Evolutionary conservation across 2,888 invertebrate species (phyloP).

Genomic region (Netelia fuscicornis): DNA sequence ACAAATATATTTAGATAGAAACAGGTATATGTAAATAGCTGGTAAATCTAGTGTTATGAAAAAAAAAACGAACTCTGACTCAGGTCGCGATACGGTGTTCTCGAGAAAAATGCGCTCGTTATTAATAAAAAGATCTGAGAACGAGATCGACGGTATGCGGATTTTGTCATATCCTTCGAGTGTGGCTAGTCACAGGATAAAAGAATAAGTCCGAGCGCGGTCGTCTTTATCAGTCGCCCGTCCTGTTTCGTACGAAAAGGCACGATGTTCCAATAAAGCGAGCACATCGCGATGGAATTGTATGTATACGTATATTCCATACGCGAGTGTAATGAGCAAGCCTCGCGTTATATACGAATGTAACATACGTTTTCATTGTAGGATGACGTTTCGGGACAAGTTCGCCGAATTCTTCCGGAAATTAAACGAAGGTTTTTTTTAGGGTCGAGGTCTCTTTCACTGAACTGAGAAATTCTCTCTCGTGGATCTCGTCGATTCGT

Average conservation of each 20-base stretch:
- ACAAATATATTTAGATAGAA: too few species aligned
- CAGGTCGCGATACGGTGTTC: conserved; percentile 12
- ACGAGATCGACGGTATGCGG: conserved; percentile 45
- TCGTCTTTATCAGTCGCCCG: conserved; percentile 72
- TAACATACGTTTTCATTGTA: conserved; percentile 6
- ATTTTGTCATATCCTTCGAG: conserved; percentile 67
- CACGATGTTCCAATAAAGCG: neutral
- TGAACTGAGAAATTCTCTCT: conserved; percentile 7
- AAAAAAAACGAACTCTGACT: conserved; percentile 10
- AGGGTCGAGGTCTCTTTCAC: conserved; percentile 4
- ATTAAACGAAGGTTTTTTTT: conserved; percentile 48
- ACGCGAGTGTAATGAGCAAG: neutral
- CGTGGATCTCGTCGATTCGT: conserved; percentile 6
- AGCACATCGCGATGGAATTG: neutral
- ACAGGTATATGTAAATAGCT: too few species aligned
- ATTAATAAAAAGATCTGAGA: conserved; percentile 26
- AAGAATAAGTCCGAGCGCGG: conserved; percentile 63
- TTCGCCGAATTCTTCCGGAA: conserved; percentile 54
- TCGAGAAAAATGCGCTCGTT: conserved; percentile 48
- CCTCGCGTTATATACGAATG: neutral
- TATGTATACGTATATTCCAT: neutral
- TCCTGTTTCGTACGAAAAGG: conserved; percentile 69
- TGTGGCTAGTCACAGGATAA: conserved; percentile 48
- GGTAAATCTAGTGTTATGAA: too few species aligned
- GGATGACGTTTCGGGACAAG: conserved; percentile 24